phyloP scores from a whole-genome alignment of 2,797 vertebrate genomes.

The Glossophaga mutica region DNA sequence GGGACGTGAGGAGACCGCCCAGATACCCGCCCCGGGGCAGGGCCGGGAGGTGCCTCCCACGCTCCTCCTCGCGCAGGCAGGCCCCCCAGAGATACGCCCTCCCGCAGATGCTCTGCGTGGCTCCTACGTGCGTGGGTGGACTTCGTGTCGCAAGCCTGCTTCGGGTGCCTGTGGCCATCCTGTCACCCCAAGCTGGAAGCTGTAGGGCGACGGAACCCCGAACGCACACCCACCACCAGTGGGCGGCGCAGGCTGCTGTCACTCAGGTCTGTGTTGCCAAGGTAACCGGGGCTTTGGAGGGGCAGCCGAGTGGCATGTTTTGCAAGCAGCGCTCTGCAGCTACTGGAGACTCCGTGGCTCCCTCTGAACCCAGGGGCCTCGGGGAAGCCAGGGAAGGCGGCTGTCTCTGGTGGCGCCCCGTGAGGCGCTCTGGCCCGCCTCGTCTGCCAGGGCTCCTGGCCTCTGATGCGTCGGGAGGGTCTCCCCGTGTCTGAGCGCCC shows the following conservation, averaged over 20 bases:
- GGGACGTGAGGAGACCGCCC: not conserved
- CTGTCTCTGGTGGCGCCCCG: not conserved
- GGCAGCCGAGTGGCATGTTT: not conserved
- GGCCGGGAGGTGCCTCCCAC: accelerated
- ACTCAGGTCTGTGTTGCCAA: conserved; percentile 24
- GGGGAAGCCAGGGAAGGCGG: not conserved
- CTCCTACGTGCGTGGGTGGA: accelerated
- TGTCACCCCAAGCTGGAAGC: not conserved
- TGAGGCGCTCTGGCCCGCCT: not conserved
- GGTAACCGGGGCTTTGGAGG: conserved; percentile 46
- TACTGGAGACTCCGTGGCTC: not conserved
- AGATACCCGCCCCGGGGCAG: accelerated
- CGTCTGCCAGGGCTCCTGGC: not conserved
- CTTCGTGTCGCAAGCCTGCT: not conserved
- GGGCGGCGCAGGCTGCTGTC: not conserved
- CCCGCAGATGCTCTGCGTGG: accelerated
- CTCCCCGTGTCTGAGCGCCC: not conserved
- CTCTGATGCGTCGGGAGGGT: not conserved
- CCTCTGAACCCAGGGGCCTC: not conserved
- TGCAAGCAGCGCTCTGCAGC: conserved; percentile 12
- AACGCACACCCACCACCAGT: not conserved
- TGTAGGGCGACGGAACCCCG: accelerated
- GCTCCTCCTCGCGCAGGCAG: accelerated
- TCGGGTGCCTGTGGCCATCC: not conserved
- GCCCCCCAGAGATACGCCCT: accelerated